Conservation (phyloP, 92 coral and sea anemone species). For the Heliopora coerulea region DNA sequence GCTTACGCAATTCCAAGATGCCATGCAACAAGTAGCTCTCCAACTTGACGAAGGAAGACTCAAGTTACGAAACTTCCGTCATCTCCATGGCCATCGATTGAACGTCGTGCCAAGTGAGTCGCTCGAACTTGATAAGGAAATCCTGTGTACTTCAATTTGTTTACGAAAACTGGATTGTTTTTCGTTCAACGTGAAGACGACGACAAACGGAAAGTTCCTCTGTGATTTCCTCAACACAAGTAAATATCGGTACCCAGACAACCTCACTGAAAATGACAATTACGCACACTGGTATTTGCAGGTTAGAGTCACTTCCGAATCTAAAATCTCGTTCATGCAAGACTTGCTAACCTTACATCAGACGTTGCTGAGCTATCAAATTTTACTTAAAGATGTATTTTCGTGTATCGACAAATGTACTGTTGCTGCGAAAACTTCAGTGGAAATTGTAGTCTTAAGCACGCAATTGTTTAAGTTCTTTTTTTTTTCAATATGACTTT, state of each 20-base stretch:
- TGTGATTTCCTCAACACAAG: slow-evolving; percentile 42
- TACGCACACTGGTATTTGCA: slow-evolving; percentile 31
- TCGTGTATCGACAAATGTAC: no score
- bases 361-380: no score
- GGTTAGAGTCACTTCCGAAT: no score
- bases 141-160: slow-evolving; percentile 5
- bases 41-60: not conserved
- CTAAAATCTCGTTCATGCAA: no score
- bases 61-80: not conserved
- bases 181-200: slow-evolving; percentile 21
- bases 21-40: not conserved
- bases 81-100: slow-evolving; percentile 15
- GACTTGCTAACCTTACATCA: no score
- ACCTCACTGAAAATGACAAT: not conserved
- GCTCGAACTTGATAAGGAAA: not conserved
- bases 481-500: no score
- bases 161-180: slow-evolving; percentile 15
- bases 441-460: no score
- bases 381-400: no score
- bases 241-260: slow-evolving; percentile 21
- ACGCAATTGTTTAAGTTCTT: no score
- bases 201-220: slow-evolving; percentile 7
- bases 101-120: slow-evolving; percentile 8
- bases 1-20: not conserved
- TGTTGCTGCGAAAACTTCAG: no score